These are phyloP conservation scores for Mystacides longicornis DNA, from an alignment of 2,888 invertebrate species.

Conservation along the genomic window DNA sequence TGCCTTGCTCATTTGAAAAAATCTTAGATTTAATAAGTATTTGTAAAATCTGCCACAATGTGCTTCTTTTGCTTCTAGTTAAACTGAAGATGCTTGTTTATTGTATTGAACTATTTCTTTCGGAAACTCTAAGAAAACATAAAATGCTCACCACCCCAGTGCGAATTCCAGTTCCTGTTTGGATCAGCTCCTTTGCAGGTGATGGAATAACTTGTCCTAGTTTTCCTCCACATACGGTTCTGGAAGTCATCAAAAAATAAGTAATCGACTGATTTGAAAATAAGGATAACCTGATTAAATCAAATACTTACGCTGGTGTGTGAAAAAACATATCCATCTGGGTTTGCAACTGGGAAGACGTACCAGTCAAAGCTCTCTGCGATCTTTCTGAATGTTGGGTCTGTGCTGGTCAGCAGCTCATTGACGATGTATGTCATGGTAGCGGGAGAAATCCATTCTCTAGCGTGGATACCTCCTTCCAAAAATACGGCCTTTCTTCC, in stretches of 20 bases:
- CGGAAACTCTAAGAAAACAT: neutral
- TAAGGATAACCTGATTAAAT: too few relatives aligned
- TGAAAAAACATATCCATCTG: conserved; percentile 66
- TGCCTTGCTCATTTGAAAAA: too few relatives aligned
- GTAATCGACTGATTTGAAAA: neutral
- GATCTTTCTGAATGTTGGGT: conserved; percentile 47
- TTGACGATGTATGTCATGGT: conserved; percentile 63
- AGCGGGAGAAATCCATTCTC: conserved; percentile 71
- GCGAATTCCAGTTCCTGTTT: conserved; percentile 1
- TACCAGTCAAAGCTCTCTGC: conserved; percentile 68
- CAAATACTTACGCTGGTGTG: conserved; percentile 51
- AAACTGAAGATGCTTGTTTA: too few relatives aligned
- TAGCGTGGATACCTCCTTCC: conserved; percentile 57
- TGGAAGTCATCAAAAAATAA: neutral
- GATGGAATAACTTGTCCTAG: neutral
- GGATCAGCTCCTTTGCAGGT: neutral
- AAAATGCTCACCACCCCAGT: neutral
- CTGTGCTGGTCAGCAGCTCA: conserved; percentile 55
- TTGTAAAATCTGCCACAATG: too few relatives aligned
- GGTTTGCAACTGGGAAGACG: conserved; percentile 64
- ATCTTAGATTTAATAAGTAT: too few relatives aligned
- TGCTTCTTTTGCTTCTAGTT: too few relatives aligned
- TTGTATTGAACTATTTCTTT: too few relatives aligned
- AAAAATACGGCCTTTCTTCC: conserved; percentile 53
- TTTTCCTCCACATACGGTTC: conserved; percentile 4